A percentile compares a stretch with the other conserved stretches of the same genome.
These are phyloP conservation scores for Thereva nobilitata DNA, from an alignment of 2,888 invertebrate genomes.

Conservation along the genomic window DNA sequence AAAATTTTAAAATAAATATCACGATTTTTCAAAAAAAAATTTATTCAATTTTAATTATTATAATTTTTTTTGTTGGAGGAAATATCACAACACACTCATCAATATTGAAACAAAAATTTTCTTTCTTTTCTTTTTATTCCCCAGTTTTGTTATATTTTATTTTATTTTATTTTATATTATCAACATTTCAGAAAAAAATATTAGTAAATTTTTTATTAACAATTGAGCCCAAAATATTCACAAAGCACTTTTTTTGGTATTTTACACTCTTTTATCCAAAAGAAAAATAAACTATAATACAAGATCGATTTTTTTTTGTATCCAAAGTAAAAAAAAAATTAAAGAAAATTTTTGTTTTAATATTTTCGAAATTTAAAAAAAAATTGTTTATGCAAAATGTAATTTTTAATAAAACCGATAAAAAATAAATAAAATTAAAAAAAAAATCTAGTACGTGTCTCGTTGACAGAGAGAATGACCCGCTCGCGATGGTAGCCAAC, in stretches of 20 bases:
- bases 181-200: too few species aligned
- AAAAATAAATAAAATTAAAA: constrained; percentile 20
- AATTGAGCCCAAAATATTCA: neutral
- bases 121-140: constrained; percentile 32
- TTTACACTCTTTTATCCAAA: neutral
- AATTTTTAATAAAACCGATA: constrained; percentile 14
- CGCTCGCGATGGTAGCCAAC: constrained; percentile 61
- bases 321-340: constrained; percentile 24
- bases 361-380: constrained; percentile 11
- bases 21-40: constrained; percentile 14
- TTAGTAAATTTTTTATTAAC: neutral
- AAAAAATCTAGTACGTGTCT: constrained; percentile 53
- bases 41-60: constrained; percentile 8
- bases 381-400: constrained; percentile 4
- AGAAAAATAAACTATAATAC: neutral
- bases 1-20: constrained; percentile 43
- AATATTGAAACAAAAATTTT: constrained; percentile 41
- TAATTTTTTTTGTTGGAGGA: constrained; percentile 7
- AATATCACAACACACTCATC: constrained; percentile 21
- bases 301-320: neutral
- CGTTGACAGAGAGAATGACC: constrained; percentile 59
- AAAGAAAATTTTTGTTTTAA: constrained; percentile 41
- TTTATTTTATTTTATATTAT: too few species aligned
- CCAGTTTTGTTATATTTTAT: neutral
- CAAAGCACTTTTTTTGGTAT: neutral